These are phyloP conservation scores for Iselma pallidipennis DNA, from an alignment of 2,888 invertebrate species.

Conservation along the genomic window DNA sequence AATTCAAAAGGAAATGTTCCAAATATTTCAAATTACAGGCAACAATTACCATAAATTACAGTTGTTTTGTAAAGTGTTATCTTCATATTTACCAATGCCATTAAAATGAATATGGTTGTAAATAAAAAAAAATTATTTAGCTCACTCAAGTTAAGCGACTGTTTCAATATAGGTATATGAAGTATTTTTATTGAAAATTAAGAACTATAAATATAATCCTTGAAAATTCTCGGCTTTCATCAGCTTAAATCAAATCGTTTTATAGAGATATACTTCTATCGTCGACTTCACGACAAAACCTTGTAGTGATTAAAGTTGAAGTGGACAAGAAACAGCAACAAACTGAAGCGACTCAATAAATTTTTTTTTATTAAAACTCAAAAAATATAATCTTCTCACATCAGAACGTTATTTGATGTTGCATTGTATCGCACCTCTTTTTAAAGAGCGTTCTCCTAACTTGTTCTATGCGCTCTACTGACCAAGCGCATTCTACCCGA, in stretches of 20 bases:
- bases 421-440: conserved; percentile 24
- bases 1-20: conserved; percentile 19
- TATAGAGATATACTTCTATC: not conserved
- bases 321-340: conserved; percentile 9
- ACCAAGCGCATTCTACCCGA: conserved; percentile 25
- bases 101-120: not conserved
- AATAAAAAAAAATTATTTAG: too few relatives aligned
- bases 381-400: conserved; percentile 17
- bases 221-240: not conserved
- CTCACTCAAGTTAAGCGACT: too few relatives aligned
- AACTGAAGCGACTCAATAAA: not conserved
- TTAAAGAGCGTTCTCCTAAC: conserved; percentile 17
- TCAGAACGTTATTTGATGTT: conserved; percentile 14
- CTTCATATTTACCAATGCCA: conserved; percentile 4
- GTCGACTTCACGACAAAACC: conserved; percentile 4
- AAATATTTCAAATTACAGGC: conserved; percentile 20
- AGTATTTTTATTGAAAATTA: not conserved
- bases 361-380: conserved; percentile 21
- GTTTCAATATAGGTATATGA: too few relatives aligned
- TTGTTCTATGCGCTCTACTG: conserved; percentile 22
- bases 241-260: not conserved
- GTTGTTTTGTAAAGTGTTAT: conserved; percentile 4
- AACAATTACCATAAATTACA: conserved; percentile 19
- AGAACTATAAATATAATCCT: not conserved
- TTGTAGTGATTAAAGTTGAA: conserved; percentile 6